Percentiles rank a stretch among this genome's conserved stretches.
Evolutionary conservation across 2,797 vertebrate genomes (phyloP).

Genomic region (Chlorospingus semifuscus): DNA sequence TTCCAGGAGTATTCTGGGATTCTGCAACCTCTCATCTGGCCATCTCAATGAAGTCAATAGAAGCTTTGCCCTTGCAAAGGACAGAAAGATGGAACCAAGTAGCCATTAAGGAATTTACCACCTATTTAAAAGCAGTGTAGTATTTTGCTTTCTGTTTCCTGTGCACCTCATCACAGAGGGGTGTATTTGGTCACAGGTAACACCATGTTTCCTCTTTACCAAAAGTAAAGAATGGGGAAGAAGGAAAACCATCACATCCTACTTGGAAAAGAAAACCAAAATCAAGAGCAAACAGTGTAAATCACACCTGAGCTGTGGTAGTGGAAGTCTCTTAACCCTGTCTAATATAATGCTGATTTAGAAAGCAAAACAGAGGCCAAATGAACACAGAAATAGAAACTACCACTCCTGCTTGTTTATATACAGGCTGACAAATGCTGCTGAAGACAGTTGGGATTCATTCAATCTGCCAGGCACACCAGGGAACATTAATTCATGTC

Average conservation of each 20-base stretch:
- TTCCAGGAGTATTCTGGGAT: neutral
- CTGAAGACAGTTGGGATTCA: neutral
- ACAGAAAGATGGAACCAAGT: neutral
- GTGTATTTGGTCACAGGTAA: neutral
- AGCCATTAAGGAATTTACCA: neutral
- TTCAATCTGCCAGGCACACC: conserved; percentile 17
- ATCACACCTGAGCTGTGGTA: neutral
- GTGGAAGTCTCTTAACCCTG: neutral
- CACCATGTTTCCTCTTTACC: neutral
- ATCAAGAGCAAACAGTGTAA: neutral
- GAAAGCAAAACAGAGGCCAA: neutral
- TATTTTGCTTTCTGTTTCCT: neutral
- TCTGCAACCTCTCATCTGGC: neutral
- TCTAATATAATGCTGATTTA: neutral
- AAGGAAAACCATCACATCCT: neutral
- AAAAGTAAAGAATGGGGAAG: neutral
- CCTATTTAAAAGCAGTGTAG: neutral
- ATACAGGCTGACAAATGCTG: conserved; percentile 11
- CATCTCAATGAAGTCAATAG: neutral
- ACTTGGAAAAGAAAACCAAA: neutral
- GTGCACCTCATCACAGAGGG: neutral
- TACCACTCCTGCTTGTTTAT: neutral
- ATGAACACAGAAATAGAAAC: neutral
- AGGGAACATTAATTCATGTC: conserved; percentile 1
- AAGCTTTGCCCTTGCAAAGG: neutral